Percentiles rank a stretch among this genome's conserved stretches.
phyloP scores from a whole-genome alignment of 2,888 invertebrate species.

The Sympetrum striolatum region DNA sequence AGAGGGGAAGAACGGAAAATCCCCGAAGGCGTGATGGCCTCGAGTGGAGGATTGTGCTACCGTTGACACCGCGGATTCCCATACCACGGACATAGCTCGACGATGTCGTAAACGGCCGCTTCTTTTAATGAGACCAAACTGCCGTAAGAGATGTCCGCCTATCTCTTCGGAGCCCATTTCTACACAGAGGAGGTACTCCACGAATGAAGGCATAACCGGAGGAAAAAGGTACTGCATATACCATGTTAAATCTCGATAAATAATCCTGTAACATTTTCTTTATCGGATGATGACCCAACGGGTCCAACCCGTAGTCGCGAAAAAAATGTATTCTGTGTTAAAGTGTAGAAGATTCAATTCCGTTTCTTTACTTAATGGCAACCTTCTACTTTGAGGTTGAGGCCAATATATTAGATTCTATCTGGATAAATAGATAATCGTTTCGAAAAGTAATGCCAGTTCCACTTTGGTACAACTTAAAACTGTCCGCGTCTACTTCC shows the following conservation, averaged over 20 bases:
- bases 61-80: not conserved
- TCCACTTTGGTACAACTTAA: too few relatives aligned
- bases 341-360: too few relatives aligned
- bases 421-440: not conserved
- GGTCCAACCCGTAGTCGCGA: too few relatives aligned
- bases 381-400: too few relatives aligned
- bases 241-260: not conserved
- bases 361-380: too few relatives aligned
- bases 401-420: too few relatives aligned
- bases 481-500: too few relatives aligned
- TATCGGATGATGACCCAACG: too few relatives aligned
- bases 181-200: not conserved
- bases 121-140: conserved; percentile 23
- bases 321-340: too few relatives aligned
- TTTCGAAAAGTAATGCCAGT: too few relatives aligned
- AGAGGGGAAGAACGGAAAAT: not conserved
- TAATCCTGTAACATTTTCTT: too few relatives aligned
- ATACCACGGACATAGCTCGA: not conserved
- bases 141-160: not conserved
- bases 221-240: not conserved
- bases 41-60: not conserved
- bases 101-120: conserved; percentile 10
- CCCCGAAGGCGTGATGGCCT: conserved; percentile 12
- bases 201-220: not conserved
- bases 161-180: not conserved